Evolutionary conservation across 2,888 invertebrate genomes (phyloP).

Genomic region (Volucella bombylans): DNA sequence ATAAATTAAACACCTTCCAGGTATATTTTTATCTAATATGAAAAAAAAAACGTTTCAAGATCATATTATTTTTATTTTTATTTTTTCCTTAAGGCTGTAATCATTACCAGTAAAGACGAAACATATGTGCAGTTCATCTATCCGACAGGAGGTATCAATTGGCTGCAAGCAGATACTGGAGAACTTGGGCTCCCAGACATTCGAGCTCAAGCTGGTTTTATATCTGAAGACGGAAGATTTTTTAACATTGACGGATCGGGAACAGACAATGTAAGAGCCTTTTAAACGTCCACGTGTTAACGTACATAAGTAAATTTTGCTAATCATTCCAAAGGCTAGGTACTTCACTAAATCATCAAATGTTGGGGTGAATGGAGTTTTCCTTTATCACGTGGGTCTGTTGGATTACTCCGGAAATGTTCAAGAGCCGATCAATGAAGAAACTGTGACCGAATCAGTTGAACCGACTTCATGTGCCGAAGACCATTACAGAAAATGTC

Average conservation of each 20-base stretch:
- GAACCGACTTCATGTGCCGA: conserved; percentile 84
- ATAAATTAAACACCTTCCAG: conserved; percentile 95
- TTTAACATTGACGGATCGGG: conserved; percentile 93
- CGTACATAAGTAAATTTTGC: conserved; percentile 30
- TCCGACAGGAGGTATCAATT: conserved; percentile 93
- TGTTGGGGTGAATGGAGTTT: conserved; percentile 91
- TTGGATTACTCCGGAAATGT: conserved; percentile 85
- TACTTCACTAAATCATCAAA: conserved; percentile 90
- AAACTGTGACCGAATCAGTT: conserved; percentile 81
- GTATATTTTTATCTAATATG: conserved; percentile 81
- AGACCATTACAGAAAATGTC: conserved; percentile 89
- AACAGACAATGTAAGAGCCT: conserved; percentile 89
- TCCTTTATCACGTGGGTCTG: conserved; percentile 93
- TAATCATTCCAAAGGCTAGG: conserved; percentile 77
- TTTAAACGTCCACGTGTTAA: not conserved
- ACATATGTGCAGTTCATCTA: conserved; percentile 94
- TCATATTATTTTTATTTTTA: not conserved
- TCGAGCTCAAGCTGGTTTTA: conserved; percentile 95
- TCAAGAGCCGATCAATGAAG: conserved; percentile 86
- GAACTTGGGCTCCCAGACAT: conserved; percentile 92
- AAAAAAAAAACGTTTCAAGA: conserved; percentile 77
- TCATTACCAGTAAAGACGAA: conserved; percentile 83
- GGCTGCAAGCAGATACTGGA: conserved; percentile 92
- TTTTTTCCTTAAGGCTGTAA: conserved; percentile 74
- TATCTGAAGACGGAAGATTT: conserved; percentile 90